Evolutionary conservation across 2,797 vertebrate genomes (phyloP), one percentile per base, ranked within the genome.

Genomic region (Benthosema pterotum): DNA sequence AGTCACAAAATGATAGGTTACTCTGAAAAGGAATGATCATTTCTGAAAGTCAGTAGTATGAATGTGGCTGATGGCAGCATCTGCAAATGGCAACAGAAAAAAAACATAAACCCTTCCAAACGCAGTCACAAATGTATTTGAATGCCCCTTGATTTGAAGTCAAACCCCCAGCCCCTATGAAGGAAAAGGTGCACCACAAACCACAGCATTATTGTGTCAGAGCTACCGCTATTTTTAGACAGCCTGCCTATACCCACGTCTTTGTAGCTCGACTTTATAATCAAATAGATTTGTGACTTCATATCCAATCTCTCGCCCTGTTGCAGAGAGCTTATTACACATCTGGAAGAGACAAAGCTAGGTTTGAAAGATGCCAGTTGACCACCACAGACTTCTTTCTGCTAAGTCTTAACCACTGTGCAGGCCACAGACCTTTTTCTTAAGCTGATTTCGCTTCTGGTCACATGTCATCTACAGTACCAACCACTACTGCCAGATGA

Each of bases 281-380:
- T 88, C 79, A 86, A 77, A 82, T 65, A 79, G 78, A 84, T 83
- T 67, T 79, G 74, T 86, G 67, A 73, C 71, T 77, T 71, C 59
- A 65, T 68, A 71, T 74, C 75, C 69, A 80, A 71, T 75, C 51
- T 73, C 38, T 38, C 58, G 62, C 64, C 65, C 61, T 62, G 42
- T 19, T 43, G 64, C 19, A 68, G 60, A 67, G 69, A 73, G 49
- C 22, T 78, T 75, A 75, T 80, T 68, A 55, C 68, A 81, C 65
- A 77, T 76, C 52, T 72, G 80, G 52, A 68, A 67, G 50, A 60
- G 49, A 52, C 54, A 46, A 65, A 52, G 38, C 65, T 57, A 54
- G 58, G 68, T 65, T 60, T 42, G 63, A 63, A 43, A 69, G 64
- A 69, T 65, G 45, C 22, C 42, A 54, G 32, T 63, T 74, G 60